A percentile compares a stretch with the other conserved stretches of the same genome.
Evolutionary conservation across 2,797 vertebrate genomes (phyloP).

Genomic region (Pteronotus mesoamericanus): DNA sequence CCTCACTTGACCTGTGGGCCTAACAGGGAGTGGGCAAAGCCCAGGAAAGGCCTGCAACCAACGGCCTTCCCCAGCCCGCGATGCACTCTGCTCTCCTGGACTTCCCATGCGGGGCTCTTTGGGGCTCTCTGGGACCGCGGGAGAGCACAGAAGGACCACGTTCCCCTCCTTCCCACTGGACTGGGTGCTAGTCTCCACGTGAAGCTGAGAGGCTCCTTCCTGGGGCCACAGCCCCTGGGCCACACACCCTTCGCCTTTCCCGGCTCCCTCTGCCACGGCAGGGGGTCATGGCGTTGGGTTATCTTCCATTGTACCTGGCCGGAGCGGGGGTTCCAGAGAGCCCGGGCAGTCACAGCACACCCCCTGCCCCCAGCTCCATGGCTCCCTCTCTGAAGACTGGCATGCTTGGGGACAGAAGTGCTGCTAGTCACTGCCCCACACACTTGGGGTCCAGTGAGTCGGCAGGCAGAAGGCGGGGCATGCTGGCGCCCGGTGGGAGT

Average conservation of each 20-base stretch:
- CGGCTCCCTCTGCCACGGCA: rapidly evolving
- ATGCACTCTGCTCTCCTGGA: neutral
- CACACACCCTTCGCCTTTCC: neutral
- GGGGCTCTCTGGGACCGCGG: neutral
- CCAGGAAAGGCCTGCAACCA: neutral
- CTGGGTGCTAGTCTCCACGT: neutral
- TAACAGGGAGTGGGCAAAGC: neutral
- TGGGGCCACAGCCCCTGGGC: neutral
- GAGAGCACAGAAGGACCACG: neutral
- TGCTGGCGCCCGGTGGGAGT: neutral
- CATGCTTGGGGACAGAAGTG: neutral
- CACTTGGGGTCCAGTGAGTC: neutral
- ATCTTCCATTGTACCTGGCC: neutral
- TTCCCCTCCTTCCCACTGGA: neutral
- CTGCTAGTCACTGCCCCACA: neutral
- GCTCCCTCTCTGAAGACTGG: neutral
- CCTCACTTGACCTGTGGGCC: constrained; percentile 63
- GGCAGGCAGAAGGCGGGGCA: neutral
- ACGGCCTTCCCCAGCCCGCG: neutral
- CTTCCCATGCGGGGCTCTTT: neutral
- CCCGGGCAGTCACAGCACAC: neutral
- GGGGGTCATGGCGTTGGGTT: neutral
- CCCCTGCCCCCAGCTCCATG: neutral
- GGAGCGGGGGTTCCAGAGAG: neutral
- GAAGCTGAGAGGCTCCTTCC: neutral